These are phyloP conservation scores for Otis tarda DNA, from an alignment of 2,113 vertebrate genomes.

Conservation along the genomic window DNA sequence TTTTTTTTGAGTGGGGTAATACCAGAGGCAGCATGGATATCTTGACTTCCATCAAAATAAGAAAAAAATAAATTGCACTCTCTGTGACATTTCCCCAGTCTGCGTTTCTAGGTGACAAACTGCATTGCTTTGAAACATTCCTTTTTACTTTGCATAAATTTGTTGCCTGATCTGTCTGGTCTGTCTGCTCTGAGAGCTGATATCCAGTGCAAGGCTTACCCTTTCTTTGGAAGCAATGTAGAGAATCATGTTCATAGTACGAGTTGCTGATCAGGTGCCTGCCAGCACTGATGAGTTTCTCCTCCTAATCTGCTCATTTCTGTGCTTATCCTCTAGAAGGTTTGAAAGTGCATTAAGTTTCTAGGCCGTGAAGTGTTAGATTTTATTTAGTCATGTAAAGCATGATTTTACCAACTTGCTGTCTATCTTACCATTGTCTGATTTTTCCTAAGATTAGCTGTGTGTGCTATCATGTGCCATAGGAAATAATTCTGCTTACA, in stretches of 20 bases:
- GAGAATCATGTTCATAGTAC: background rate
- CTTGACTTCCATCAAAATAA: background rate
- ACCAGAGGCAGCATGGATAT: background rate
- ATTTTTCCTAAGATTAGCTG: background rate
- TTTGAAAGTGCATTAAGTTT: background rate
- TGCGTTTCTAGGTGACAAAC: background rate
- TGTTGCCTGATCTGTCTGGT: background rate
- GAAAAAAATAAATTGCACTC: background rate
- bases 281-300: background rate
- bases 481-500: background rate
- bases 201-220: background rate
- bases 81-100: background rate
- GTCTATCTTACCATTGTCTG: background rate
- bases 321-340: background rate
- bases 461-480: background rate
- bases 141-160: background rate
- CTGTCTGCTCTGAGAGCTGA: rapidly evolving
- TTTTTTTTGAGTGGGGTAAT: background rate
- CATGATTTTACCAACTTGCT: background rate
- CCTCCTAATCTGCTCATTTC: background rate
- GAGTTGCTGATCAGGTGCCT: background rate
- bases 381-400: background rate
- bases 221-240: background rate
- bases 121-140: background rate
- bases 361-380: background rate